These are phyloP conservation scores for Noctua janthe DNA, from an alignment of 2,888 invertebrate genomes.

Conservation along the genomic window DNA sequence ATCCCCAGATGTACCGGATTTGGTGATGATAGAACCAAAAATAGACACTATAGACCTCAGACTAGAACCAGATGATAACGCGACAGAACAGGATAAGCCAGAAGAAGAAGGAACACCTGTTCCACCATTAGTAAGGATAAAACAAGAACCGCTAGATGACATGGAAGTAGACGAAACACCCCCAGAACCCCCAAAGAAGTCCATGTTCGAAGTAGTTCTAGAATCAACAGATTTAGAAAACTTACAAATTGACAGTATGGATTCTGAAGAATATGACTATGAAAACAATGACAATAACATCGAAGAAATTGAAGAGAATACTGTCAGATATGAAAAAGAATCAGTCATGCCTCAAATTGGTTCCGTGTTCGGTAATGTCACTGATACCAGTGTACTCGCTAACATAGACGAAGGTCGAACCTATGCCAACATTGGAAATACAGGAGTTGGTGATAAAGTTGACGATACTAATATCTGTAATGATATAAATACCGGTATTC, in stretches of 20 bases:
- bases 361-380: conserved; percentile 66
- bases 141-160: conserved; percentile 60
- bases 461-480: neutral
- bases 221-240: conserved; percentile 49
- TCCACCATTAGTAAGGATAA: conserved; percentile 59
- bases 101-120: conserved; percentile 1
- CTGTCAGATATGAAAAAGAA: conserved; percentile 7
- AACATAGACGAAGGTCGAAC: conserved; percentile 12
- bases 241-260: conserved; percentile 51
- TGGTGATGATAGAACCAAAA: conserved; percentile 74
- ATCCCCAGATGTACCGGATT: conserved; percentile 46
- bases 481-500: neutral
- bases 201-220: conserved; percentile 48
- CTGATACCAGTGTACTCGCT: conserved; percentile 33
- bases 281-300: conserved; percentile 9
- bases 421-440: neutral
- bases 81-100: conserved; percentile 37
- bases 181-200: conserved; percentile 41
- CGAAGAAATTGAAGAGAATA: conserved; percentile 4
- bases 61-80: conserved; percentile 76
- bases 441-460: neutral
- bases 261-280: neutral
- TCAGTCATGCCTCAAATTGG: conserved; percentile 66
- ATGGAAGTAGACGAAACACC: conserved; percentile 36
- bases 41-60: conserved; percentile 81